Base-by-base conservation (phyloP, 1,140 invertebrate species). In the Zaprionus vittiger region DNA sequence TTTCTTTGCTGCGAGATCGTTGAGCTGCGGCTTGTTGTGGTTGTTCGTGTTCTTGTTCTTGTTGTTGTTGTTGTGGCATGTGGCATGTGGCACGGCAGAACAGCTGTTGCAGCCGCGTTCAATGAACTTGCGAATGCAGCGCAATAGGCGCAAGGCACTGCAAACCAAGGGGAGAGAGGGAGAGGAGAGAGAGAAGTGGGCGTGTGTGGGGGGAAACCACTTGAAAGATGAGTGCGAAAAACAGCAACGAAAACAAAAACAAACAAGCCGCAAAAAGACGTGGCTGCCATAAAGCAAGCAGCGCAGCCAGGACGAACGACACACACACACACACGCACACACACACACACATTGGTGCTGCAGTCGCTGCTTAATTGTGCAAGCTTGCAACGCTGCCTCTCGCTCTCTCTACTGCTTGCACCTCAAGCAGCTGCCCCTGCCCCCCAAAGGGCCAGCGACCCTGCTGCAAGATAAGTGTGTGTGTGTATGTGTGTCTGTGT, bases 331-430 rank as follows among this genome's bases (percentile, higher is more conserved):
- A 56, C 61, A 72, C 56, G 44, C 59, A 26, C 59, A 47, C n/a
- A 24, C 24, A 24, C 24, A 24, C 38, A n/a, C 60, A 47, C 41
- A 12, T 22, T 17, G 41, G 1, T n/a, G 15, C 41, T 47, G 56
- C 7, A 20, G 56, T 17, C 31, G n/a, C 54, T 26, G 47, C 56
- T 83, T 83, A 77, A 83, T 83, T 79, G 77, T 73, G 75, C 81
- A 66, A 7, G 57, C 52, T 34, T 37, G 44, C 49, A 57, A 20
- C 69, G 41, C 22, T 47, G 9, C 6, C 22, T 9, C 37, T 49
- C 44, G 11, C 44, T 28, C 15, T 22, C 22, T 44, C 15, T 26
- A 26, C 14, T 28, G 5, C 2, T 2, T 15, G 20, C 9, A 22
- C 47, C 20, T 22, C 47, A 49, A 20, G n/a, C 44, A 20, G n/a